Evolutionary conservation across 1,140 invertebrate genomes (phyloP).

Genomic region (Sitobion miscanthi): DNA sequence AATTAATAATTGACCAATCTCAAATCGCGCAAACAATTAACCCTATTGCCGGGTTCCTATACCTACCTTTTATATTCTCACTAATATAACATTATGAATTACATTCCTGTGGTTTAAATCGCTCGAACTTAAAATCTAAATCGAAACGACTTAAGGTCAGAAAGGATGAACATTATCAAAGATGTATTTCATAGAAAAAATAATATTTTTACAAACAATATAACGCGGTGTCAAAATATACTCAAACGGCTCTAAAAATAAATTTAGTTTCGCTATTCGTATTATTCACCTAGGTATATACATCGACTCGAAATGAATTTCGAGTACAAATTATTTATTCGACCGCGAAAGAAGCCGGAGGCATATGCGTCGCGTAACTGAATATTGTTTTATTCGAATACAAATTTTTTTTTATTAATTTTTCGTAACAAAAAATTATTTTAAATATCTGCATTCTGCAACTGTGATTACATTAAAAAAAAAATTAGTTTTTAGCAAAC

Average conservation of each 20-base stretch:
- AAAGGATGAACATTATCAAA: neutral
- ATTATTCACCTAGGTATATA: too few species aligned
- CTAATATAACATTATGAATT: too few species aligned
- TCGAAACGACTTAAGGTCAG: neutral
- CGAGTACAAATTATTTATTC: neutral
- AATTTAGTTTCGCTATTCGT: neutral
- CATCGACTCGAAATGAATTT: neutral
- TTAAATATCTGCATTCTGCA: neutral
- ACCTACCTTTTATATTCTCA: too few species aligned
- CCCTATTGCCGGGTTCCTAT: neutral
- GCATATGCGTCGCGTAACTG: neutral
- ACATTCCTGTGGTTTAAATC: too few species aligned
- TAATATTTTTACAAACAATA: neutral
- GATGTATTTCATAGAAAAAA: neutral
- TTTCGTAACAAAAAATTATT: neutral
- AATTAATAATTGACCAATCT: neutral
- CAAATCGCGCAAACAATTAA: neutral
- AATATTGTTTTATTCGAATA: neutral
- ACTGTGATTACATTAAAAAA: neutral
- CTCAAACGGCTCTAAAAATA: neutral
- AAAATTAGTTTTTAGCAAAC: neutral
- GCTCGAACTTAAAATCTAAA: neutral
- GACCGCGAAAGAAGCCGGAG: neutral
- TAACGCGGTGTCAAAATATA: neutral
- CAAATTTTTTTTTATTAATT: neutral